Percentiles rank a stretch among this genome's conserved stretches.
Conservation (phyloP, 2,888 invertebrate species). For the Drosophila buzzatii region DNA sequence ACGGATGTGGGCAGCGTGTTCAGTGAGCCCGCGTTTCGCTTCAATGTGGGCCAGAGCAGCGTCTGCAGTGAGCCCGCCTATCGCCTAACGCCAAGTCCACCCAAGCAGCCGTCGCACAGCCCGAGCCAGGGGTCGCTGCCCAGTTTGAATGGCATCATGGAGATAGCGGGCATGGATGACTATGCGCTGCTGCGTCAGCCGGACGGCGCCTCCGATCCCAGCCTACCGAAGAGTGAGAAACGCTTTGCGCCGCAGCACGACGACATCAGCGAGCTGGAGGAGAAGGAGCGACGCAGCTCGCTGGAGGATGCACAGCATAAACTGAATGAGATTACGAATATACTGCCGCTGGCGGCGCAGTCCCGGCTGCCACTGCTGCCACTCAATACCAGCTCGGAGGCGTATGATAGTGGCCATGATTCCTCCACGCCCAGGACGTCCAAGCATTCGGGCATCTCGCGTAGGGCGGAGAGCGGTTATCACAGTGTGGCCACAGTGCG, state of each 20-base stretch:
- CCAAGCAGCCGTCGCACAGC: slow-evolving; percentile 85
- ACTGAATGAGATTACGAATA: slow-evolving; percentile 70
- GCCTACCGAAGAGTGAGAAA: slow-evolving; percentile 87
- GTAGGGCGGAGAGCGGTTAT: slow-evolving; percentile 95
- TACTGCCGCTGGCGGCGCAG: slow-evolving; percentile 82
- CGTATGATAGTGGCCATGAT: slow-evolving; percentile 94
- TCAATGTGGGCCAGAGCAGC: slow-evolving; percentile 89
- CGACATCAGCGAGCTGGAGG: slow-evolving; percentile 83
- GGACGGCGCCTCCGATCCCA: slow-evolving; percentile 97
- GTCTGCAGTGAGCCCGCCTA: slow-evolving; percentile 95
- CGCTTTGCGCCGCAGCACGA: slow-evolving; percentile 78
- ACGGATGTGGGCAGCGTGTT: slow-evolving; percentile 85
- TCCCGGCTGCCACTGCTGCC: slow-evolving; percentile 84
- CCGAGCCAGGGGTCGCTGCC: slow-evolving; percentile 85
- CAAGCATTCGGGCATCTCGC: slow-evolving; percentile 92
- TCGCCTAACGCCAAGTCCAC: slow-evolving; percentile 85
- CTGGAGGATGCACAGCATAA: slow-evolving; percentile 77
- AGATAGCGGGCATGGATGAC: slow-evolving; percentile 87
- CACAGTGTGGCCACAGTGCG: slow-evolving; percentile 91
- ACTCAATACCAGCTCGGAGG: slow-evolving; percentile 86
- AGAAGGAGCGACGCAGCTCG: slow-evolving; percentile 80
- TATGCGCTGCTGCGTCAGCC: slow-evolving; percentile 93
- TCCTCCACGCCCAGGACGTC: slow-evolving; percentile 93
- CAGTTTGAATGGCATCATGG: slow-evolving; percentile 89
- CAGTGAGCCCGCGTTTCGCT: slow-evolving; percentile 85